Conservation (phyloP, 2,113 vertebrate genomes). For the Piaya cayana region DNA sequence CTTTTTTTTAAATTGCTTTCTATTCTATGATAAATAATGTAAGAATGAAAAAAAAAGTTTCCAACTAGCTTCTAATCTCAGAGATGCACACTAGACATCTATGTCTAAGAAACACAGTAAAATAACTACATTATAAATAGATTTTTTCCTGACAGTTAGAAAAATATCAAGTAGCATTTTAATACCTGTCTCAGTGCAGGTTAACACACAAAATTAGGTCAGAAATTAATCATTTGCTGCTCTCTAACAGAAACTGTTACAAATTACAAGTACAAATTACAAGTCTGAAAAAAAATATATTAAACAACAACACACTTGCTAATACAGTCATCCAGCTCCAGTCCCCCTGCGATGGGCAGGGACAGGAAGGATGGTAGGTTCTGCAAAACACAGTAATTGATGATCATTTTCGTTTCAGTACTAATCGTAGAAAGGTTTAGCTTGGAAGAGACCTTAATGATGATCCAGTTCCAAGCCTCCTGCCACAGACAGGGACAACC, state of each 20-base stretch:
- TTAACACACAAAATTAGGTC: not conserved
- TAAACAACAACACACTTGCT: not conserved
- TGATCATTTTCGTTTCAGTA: not conserved
- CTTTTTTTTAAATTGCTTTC: not conserved
- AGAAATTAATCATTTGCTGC: not conserved
- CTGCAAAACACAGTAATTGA: not conserved
- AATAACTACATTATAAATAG: not conserved
- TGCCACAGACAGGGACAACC: no score
- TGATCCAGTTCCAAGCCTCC: no score
- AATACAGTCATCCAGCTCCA: not conserved
- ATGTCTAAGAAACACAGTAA: not conserved
- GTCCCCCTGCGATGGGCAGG: no score
- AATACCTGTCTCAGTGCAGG: not conserved
- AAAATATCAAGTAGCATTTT: not conserved
- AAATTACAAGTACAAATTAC: not conserved
- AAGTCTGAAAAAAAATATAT: not conserved
- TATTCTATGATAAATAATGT: not conserved
- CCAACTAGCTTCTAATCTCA: not conserved
- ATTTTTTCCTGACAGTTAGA: not conserved
- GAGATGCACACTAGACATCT: not conserved
- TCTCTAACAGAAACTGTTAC: not conserved
- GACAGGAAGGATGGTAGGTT: accelerated
- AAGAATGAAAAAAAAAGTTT: not conserved
- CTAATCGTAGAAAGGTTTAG: no score
- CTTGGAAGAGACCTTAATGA: no score